Evolutionary conservation across 1,140 invertebrate species (phyloP).

Genomic region (Neuroterus valhalla): DNA sequence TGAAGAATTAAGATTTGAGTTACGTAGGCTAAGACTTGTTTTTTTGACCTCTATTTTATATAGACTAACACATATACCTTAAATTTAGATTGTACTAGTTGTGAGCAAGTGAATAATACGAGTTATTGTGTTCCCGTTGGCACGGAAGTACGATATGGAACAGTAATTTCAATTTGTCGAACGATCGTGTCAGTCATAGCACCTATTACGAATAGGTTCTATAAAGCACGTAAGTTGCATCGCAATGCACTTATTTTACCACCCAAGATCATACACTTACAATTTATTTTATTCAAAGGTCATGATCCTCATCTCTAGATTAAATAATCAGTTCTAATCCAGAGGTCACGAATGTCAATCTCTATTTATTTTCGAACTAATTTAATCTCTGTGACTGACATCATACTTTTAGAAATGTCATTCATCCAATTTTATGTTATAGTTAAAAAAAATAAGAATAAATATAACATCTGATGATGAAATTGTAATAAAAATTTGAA

Average conservation of each 20-base stretch:
- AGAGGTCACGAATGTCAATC: not conserved
- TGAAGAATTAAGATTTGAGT: not conserved
- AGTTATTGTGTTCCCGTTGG: constrained; percentile 49
- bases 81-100: constrained; percentile 58
- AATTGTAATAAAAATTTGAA: too few relatives aligned
- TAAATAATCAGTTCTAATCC: not conserved
- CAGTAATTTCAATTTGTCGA: constrained; percentile 52
- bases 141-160: constrained; percentile 39
- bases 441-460: too few relatives aligned
- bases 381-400: not conserved
- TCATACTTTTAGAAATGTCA: too few relatives aligned
- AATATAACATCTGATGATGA: too few relatives aligned
- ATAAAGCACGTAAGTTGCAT: not conserved
- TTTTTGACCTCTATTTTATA: constrained; percentile 13
- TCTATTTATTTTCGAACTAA: not conserved
- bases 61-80: constrained; percentile 20
- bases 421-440: too few relatives aligned
- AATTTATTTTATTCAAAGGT: constrained; percentile 17
- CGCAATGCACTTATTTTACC: constrained; percentile 2
- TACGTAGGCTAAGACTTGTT: not conserved
- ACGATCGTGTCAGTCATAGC: constrained; percentile 54
- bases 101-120: constrained; percentile 68
- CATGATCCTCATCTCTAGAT: constrained; percentile 1
- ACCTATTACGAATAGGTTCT: constrained; percentile 3
- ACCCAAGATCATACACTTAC: not conserved